Evolutionary conservation across 2,888 invertebrate genomes (phyloP), one percentile per base, ranked within the genome.

Genomic region (Perdita meconis): DNA sequence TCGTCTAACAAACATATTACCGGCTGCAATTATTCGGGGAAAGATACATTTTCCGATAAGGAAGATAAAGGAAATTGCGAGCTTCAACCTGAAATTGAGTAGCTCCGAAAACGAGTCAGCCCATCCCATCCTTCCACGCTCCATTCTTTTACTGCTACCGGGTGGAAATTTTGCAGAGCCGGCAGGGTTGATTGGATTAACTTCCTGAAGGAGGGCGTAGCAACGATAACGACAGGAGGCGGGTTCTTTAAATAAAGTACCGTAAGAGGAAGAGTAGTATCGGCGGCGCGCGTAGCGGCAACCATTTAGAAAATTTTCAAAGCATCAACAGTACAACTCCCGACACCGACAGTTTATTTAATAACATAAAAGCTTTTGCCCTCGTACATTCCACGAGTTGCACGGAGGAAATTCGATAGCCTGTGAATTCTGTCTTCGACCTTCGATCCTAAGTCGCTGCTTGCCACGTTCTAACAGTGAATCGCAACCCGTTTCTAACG

Each of bases 151-250:
- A 47, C 75, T 34, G 44, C 30, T 65, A 50, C 61, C 69, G 76
- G 73, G 70, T 68, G 65, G 79, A 79, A 85, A 86, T 83, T 86
- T 81, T 76, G 64, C 68, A 69, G 51, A 65, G 55, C 81, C 53
- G 64, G 75, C 70, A 67, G 34, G 65, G 64, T 40, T 69, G 86
- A 86, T 86, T 82, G 76, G 80, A 85, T 84, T 78, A 80, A 83
- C 80, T 80, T 75, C 72, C 74, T 61, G 73, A 65, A 66, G 61
- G 26, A 77, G 68, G 72, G 61, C 47, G 56, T 36, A 75, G 57
- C 61, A 22, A 82, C 72, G 78, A 84, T 78, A 83, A 84, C 69
- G 72, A 73, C 73, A 64, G 38, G 16, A 60, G 57, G 63, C 60
- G 66, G 63, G 57, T 60, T 64, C 76, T 80, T 80, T 76, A 69